Conservation (phyloP, 2,888 invertebrate species). For the Dryocosmus kuriphilus region DNA sequence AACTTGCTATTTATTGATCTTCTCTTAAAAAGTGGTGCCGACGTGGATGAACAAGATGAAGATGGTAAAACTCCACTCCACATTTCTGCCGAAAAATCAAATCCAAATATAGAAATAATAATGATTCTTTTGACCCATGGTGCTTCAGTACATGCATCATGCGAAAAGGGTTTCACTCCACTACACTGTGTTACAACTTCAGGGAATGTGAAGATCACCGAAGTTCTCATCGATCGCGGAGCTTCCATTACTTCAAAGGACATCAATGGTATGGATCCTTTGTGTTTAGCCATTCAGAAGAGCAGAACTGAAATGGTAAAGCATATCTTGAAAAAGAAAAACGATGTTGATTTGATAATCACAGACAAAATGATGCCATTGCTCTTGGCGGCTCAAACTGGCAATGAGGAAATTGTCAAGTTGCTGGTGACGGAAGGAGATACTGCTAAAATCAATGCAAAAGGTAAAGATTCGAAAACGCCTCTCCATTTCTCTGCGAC, state of each 20-base stretch:
- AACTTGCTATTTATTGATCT: neutral
- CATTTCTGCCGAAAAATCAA: neutral
- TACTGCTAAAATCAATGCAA: neutral
- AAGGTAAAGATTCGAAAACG: neutral
- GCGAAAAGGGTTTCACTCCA: neutral
- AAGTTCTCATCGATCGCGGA: neutral
- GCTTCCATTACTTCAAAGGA: neutral
- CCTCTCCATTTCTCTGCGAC: neutral
- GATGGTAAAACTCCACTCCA: neutral
- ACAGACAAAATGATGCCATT: neutral
- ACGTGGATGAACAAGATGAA: neutral
- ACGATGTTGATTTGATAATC: neutral
- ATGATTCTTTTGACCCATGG: neutral
- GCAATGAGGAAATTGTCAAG: conserved; percentile 16
- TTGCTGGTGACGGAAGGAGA: neutral
- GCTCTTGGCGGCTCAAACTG: conserved; percentile 3
- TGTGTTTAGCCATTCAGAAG: neutral
- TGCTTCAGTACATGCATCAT: neutral
- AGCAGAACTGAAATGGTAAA: neutral
- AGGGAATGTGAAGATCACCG: neutral
- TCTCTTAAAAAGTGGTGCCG: neutral
- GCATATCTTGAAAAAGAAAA: neutral
- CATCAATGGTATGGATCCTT: neutral
- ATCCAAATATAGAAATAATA: neutral
- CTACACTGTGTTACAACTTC: neutral